Percentiles rank a stretch among this genome's conserved stretches.
phyloP scores from a whole-genome alignment of 2,888 invertebrate species.

The Eupithecia exiguata region DNA sequence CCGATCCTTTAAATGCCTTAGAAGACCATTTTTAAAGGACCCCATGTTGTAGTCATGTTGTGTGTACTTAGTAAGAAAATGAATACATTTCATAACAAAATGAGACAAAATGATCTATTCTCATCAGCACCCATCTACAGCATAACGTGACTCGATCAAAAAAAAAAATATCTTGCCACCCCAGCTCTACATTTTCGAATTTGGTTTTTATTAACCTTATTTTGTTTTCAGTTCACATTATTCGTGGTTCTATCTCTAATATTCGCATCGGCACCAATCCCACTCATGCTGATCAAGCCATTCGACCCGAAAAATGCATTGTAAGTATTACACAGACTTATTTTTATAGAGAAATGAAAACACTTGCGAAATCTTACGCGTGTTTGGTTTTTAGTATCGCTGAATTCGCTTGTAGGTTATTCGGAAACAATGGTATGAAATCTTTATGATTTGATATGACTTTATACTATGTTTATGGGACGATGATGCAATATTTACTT shows the following conservation, averaged over 20 bases:
- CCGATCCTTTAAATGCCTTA: too few species aligned
- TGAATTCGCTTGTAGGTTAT: not conserved
- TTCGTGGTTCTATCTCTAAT: slow-evolving; percentile 86
- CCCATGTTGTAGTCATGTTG: too few species aligned
- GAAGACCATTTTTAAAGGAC: too few species aligned
- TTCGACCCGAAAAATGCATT: slow-evolving; percentile 90
- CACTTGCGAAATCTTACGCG: slow-evolving; percentile 1
- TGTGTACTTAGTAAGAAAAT: too few species aligned
- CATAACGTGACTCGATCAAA: too few species aligned
- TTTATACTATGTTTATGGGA: not conserved
- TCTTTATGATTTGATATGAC: slow-evolving; percentile 5
- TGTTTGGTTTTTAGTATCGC: not conserved
- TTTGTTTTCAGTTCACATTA: slow-evolving; percentile 72
- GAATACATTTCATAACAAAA: too few species aligned
- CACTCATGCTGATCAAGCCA: slow-evolving; percentile 89
- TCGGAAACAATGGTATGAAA: not conserved
- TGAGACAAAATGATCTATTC: too few species aligned
- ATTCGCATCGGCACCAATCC: slow-evolving; percentile 87
- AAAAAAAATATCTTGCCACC: too few species aligned
- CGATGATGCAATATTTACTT: not conserved
- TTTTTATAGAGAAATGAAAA: not conserved
- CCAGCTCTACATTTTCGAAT: too few species aligned
- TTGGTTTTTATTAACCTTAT: not conserved
- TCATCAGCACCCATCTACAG: too few species aligned
- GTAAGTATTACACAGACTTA: slow-evolving; percentile 83